Evolutionary conservation across 2,888 invertebrate genomes (phyloP), one percentile per base, ranked within the genome.

Genomic region (Beris morrisii): DNA sequence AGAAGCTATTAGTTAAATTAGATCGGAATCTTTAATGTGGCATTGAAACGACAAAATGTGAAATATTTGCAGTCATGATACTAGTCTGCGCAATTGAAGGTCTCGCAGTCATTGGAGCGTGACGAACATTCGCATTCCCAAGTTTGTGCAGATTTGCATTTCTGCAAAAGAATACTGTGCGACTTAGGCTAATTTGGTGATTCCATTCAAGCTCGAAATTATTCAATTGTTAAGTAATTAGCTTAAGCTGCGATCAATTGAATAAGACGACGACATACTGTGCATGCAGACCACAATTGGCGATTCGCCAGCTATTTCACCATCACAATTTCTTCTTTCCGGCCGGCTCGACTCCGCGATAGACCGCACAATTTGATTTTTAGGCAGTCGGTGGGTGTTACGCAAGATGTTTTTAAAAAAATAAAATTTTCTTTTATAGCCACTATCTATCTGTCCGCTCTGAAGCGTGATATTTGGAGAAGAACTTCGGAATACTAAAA

Each of bases 191-290:
- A 67, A 67, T 67, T 57, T 46, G 31, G 15, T n/a, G 55, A 54
- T 22, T 64, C 54, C 68, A 68, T 48, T 65, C 54, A 59, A 68
- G 68, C 68, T 57, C 65, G 65, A 68, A 66, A 65, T 66, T 48
- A 45, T 12, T 32, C 61, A 53, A 55, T 66, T 68, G 58, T 59
- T 53, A n/a, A 54, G 38, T 61, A 61, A 50, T 64, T 64, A 64
- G 53, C 43, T 22, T n/a, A 32, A 38, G 45, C 3, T 45, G 5
- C 58, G 46, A 30, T 38, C 38, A 38, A 38, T 38, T 38, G 38
- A 38, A 38, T 5, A 38, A 5, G 38, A 9, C 38, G 9, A 9
- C 5, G 38, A 38, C 5, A 22, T 7, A 38, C 9, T 38, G 38
- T 38, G 28, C 52, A 15, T 15, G 4, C 22, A 22, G 52, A 1